phyloP scores from a whole-genome alignment of 2,888 invertebrate genomes.

The Gastrophysa polygoni region DNA sequence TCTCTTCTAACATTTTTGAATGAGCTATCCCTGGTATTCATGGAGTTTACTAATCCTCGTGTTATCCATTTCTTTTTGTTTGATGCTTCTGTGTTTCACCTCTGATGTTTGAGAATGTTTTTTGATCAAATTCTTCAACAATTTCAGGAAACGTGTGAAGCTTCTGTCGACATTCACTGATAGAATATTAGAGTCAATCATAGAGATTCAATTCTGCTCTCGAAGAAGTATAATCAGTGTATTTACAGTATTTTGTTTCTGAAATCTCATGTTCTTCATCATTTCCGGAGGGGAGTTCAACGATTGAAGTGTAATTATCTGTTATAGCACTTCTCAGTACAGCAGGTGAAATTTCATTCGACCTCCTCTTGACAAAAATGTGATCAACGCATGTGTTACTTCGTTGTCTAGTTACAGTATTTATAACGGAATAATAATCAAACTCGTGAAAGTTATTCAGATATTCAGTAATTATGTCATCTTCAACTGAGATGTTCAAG shows the following conservation, averaged over 20 bases:
- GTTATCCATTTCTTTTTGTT: background rate
- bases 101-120: background rate
- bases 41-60: background rate
- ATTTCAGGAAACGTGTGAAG: background rate
- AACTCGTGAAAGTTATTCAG: background rate
- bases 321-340: slow-evolving; percentile 2
- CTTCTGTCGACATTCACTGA: background rate
- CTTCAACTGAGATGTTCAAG: slow-evolving; percentile 8
- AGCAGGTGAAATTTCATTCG: background rate
- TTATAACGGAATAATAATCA: slow-evolving; percentile 6
- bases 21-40: background rate
- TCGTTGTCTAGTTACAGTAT: slow-evolving; percentile 9
- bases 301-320: background rate
- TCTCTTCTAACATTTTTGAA: background rate
- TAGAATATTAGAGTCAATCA: slow-evolving; percentile 6
- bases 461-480: slow-evolving; percentile 2
- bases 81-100: background rate
- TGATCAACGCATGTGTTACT: slow-evolving; percentile 10
- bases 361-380: slow-evolving; percentile 6
- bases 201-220: background rate
- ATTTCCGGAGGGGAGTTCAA: background rate
- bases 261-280: background rate
- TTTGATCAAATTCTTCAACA: background rate
- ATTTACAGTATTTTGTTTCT: slow-evolving; percentile 2
- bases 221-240: background rate